phyloP scores from a whole-genome alignment of 2,797 vertebrate species.

The Sebastes jordani region DNA sequence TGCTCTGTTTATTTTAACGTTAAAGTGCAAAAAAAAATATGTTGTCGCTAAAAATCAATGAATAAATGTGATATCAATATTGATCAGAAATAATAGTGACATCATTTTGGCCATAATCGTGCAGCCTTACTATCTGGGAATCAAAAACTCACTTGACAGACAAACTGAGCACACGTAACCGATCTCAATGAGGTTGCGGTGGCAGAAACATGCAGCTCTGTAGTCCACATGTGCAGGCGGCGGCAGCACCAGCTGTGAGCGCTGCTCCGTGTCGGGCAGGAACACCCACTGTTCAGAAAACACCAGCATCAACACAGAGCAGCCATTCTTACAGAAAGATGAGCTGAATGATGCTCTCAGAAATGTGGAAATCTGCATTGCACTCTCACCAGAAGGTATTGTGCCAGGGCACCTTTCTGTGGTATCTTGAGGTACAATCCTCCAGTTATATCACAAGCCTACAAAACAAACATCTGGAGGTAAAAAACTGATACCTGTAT shows the following conservation, averaged over 20 bases:
- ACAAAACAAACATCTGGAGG: slow-evolving; percentile 31
- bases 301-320: background rate
- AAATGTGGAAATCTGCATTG: background rate
- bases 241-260: slow-evolving; percentile 90
- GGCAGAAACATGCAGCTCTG: slow-evolving; percentile 97
- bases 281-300: slow-evolving; percentile 91
- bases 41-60: too few relatives aligned
- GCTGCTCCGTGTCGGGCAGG: slow-evolving; percentile 93
- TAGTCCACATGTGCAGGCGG: slow-evolving; percentile 95
- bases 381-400: slow-evolving; percentile 92
- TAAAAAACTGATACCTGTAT: background rate
- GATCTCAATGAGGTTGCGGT: slow-evolving; percentile 96
- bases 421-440: slow-evolving; percentile 95
- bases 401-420: slow-evolving; percentile 90
- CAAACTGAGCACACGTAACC: slow-evolving; percentile 98
- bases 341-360: background rate
- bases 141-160: slow-evolving; percentile 90
- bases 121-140: background rate
- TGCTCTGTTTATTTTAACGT: too few relatives aligned
- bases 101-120: too few relatives aligned
- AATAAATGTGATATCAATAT: too few relatives aligned
- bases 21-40: too few relatives aligned
- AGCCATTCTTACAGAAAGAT: background rate
- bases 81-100: too few relatives aligned
- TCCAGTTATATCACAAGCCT: slow-evolving; percentile 98